Evolutionary conservation across 1,140 invertebrate genomes (phyloP), one percentile per base, ranked within the genome.

Genomic region (Oncopodura yosiiana): DNA sequence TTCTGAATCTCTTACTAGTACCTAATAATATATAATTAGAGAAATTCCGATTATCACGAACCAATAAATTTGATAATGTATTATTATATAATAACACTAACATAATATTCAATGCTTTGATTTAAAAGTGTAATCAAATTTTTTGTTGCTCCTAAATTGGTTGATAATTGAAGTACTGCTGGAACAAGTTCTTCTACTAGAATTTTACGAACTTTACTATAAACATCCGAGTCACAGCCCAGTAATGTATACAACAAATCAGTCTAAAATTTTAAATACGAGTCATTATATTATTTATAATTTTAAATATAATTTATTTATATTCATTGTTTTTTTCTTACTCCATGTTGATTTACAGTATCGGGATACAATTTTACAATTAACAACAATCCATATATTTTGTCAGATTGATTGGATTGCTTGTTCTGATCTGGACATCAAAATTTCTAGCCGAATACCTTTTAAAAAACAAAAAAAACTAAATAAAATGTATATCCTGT

Each of bases 331-430:
- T 46, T 12, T 18, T 11, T 16, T 44, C 14, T 44, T 53, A 53
- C 60, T 6, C 60, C 60, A 52, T 61, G 49, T 18, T 46, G 34
- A 24, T 53, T 45, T 2, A 64, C 42, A 3, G 53, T 60, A 30
- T 64, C 62, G 9, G 62, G 62, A 39, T 54, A 64, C 1, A 64
- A 32, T 23, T 64, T 60, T 1, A 64, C 62, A 14, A 64, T 49
- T 1, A 64, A 42, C 3, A 64, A 26, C 37, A 60, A 54, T 21
- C 42, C 49, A 24, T 64, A 58, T 49, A 58, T 61, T 43, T 60
- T 64, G 36, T 64, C 58, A 36, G 48, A 50, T 11, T 48, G 45
- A 14, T 55, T 53, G 11, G 32, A n/a, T 30, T 16, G 58, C 56
- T 12, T 48, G 43, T n/a, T 64, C 56, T 14, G 51, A 51, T 26